Base-by-base conservation (phyloP, 2,888 invertebrate species). In the Pollenia griseotomentosa region DNA sequence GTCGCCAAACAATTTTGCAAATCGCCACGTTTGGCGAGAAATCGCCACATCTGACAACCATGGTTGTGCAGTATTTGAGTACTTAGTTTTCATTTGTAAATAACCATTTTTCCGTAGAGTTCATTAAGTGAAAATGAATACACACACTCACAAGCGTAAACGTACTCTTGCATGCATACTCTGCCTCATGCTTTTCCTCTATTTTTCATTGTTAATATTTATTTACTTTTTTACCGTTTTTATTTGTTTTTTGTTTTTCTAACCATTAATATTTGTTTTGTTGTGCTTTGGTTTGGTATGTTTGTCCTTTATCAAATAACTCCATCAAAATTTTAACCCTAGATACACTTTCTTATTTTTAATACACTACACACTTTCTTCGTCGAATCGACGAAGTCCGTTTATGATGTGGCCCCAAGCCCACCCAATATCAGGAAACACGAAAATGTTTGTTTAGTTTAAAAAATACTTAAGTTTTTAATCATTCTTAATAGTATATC, bases 311-410 rank as follows among this genome's bases (percentile, higher is more conserved):
- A 81, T 81, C 59, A 81, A 85, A 82, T 70, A 81, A 82, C 66
- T 77, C 81, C 77, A 85, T 85, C 85, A 80, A 85, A 80, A 75
- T 80, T 63, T 80, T 85, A n/a, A n/a, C n/a, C n/a, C n/a, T n/a
- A n/a, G n/a, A n/a, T n/a, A n/a, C n/a, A n/a, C n/a, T n/a, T n/a
- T n/a, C n/a, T n/a, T n/a, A n/a, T n/a, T n/a, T n/a, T n/a, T n/a
- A n/a, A n/a, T n/a, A n/a, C n/a, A n/a, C n/a, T n/a, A n/a, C n/a
- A n/a, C n/a, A n/a, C n/a, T n/a, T n/a, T n/a, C n/a, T n/a, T n/a
- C n/a, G n/a, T n/a, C n/a, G n/a, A n/a, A n/a, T n/a, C n/a, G n/a
- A n/a, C n/a, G n/a, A n/a, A n/a, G n/a, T n/a, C n/a, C n/a, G n/a
- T n/a, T n/a, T n/a, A n/a, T n/a, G n/a, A n/a, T n/a, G n/a, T n/a